Conservation (phyloP, 30 jellyfish, hydroid and myxozoan genomes). For the Aurelia sp. region DNA sequence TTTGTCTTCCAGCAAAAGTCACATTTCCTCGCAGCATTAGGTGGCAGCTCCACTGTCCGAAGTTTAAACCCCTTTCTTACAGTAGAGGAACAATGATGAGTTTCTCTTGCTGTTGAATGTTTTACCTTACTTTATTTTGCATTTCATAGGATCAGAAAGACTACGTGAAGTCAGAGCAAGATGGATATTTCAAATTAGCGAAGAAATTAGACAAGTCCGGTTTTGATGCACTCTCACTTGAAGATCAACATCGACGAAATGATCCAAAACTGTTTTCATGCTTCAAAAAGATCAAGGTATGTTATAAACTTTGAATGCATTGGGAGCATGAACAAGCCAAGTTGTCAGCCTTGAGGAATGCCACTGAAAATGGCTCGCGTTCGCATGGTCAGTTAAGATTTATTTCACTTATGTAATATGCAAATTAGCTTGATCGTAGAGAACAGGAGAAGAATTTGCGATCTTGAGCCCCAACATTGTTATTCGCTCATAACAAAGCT, state of each 20-base stretch:
- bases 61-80: too few relatives aligned
- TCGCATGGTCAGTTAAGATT: background rate
- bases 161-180: slow-evolving; percentile 74
- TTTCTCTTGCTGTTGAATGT: too few relatives aligned
- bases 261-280: slow-evolving; percentile 37
- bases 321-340: background rate
- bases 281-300: slow-evolving; percentile 69
- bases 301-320: background rate
- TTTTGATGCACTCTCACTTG: slow-evolving; percentile 72
- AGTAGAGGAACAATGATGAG: too few relatives aligned
- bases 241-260: slow-evolving; percentile 82
- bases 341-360: background rate
- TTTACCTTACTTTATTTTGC: too few relatives aligned
- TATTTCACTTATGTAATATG: too few relatives aligned
- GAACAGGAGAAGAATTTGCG: too few relatives aligned
- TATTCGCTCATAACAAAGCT: too few relatives aligned
- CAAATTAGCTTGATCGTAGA: too few relatives aligned
- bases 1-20: too few relatives aligned
- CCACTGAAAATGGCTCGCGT: background rate
- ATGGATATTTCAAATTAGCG: slow-evolving; percentile 68
- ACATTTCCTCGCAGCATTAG: too few relatives aligned
- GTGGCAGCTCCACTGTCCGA: too few relatives aligned
- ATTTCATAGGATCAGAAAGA: slow-evolving; percentile 76
- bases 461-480: too few relatives aligned
- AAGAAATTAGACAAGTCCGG: slow-evolving; percentile 54